These are phyloP conservation scores for Caenorhabditis plicata DNA, from an alignment of 2,888 invertebrate genomes.

Conservation along the genomic window DNA sequence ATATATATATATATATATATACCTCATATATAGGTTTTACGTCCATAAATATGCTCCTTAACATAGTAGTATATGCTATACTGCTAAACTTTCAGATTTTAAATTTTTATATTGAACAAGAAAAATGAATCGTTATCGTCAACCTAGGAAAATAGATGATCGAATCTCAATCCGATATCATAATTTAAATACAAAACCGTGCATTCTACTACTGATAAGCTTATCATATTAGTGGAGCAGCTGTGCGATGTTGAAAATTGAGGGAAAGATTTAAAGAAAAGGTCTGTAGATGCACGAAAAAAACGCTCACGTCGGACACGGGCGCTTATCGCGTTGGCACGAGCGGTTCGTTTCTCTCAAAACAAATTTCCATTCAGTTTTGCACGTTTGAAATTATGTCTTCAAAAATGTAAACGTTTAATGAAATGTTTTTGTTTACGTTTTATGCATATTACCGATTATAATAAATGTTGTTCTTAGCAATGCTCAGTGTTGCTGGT, in stretches of 20 bases:
- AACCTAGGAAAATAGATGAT: no score
- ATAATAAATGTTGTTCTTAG: slow-evolving; percentile 4
- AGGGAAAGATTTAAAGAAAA: not conserved
- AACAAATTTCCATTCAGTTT: no score
- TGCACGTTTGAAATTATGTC: not conserved
- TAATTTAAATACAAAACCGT: not conserved
- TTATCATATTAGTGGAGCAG: no score
- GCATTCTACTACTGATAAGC: no score
- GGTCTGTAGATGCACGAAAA: not conserved
- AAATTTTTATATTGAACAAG: no score
- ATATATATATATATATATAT: no score
- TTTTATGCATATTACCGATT: not conserved
- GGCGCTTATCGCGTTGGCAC: slow-evolving; percentile 12
- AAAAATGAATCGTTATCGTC: no score
- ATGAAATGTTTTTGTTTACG: slow-evolving; percentile 20
- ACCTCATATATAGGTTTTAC: no score
- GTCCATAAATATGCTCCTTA: no score
- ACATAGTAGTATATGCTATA: no score
- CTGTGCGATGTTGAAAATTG: no score
- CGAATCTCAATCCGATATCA: not conserved
- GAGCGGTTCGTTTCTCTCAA: slow-evolving; percentile 22
- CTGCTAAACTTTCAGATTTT: no score
- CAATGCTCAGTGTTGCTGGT: slow-evolving; percentile 40
- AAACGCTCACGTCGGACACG: slow-evolving; percentile 1
- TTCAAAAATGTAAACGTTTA: slow-evolving; percentile 3